Evolutionary conservation across 2,888 invertebrate species (phyloP).

Genomic region (Ypsolopha scabrella): DNA sequence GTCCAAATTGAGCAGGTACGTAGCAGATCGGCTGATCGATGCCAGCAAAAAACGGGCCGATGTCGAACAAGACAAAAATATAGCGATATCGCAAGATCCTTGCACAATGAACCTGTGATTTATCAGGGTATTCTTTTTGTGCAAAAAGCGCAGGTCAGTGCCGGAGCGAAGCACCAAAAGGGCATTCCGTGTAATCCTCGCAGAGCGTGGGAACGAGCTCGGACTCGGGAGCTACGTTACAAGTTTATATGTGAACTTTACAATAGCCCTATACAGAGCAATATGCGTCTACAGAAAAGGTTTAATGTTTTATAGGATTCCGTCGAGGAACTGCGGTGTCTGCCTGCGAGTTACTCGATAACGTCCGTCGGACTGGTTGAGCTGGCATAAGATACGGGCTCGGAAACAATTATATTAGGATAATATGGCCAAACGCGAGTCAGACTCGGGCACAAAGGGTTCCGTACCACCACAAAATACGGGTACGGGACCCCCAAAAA

Average conservation of each 20-base stretch:
- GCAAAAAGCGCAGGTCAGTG: slow-evolving; percentile 64
- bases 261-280: neutral
- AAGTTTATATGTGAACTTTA: neutral
- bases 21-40: slow-evolving; percentile 28
- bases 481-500: too few relatives aligned
- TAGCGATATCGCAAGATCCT: slow-evolving; percentile 42
- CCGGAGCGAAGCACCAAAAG: slow-evolving; percentile 62
- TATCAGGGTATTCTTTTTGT: slow-evolving; percentile 60
- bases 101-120: slow-evolving; percentile 61
- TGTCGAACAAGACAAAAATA: slow-evolving; percentile 39
- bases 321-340: too few relatives aligned
- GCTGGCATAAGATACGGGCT: too few relatives aligned
- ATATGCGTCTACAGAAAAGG: neutral
- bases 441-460: too few relatives aligned
- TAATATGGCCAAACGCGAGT: too few relatives aligned
- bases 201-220: slow-evolving; percentile 57
- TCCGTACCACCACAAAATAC: too few relatives aligned
- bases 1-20: slow-evolving; percentile 62
- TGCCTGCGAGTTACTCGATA: too few relatives aligned
- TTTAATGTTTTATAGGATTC: neutral
- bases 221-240: slow-evolving; percentile 15
- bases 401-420: too few relatives aligned
- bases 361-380: too few relatives aligned
- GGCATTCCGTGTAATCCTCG: slow-evolving; percentile 62
- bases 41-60: slow-evolving; percentile 40